phyloP scores from a whole-genome alignment of 23 tunicate genomes.

The Halocynthia roretzi region DNA sequence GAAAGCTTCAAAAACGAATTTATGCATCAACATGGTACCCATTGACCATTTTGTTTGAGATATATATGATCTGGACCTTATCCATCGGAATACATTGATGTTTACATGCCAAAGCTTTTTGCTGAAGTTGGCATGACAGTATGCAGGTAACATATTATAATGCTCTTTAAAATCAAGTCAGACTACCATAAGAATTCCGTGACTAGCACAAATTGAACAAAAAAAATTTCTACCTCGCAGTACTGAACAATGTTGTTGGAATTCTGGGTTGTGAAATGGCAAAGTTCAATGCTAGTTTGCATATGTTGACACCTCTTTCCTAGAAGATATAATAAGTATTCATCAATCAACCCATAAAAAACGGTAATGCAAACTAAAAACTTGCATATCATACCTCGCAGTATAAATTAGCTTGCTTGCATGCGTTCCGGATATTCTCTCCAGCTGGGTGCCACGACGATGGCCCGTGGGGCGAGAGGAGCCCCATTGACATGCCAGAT shows the following conservation, averaged over 20 bases:
- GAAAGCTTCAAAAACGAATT: too few species aligned
- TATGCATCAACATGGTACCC: too few species aligned
- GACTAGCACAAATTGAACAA: too few species aligned
- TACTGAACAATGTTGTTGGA: conserved; percentile 15
- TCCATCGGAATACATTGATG: too few species aligned
- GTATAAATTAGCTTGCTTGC: conserved; percentile 54
- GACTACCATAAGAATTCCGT: too few species aligned
- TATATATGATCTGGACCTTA: too few species aligned
- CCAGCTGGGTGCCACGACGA: conserved; percentile 84
- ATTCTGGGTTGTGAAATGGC: conserved; percentile 11
- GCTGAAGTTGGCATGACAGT: too few species aligned
- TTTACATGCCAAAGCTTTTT: too few species aligned
- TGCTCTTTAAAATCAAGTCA: too few species aligned
- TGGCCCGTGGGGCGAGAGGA: conserved; percentile 66
- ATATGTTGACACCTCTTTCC: conserved; percentile 21
- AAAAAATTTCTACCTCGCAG: background rate
- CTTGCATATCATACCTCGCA: conserved; percentile 34
- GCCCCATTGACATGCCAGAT: conserved; percentile 77
- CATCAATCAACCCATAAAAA: background rate
- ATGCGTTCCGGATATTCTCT: conserved; percentile 26
- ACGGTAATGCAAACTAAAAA: background rate
- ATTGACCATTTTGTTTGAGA: too few species aligned
- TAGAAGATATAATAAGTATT: background rate
- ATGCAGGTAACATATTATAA: too few species aligned
- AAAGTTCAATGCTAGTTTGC: conserved; percentile 10